A percentile compares a stretch with the other conserved stretches of the same genome.
Conservation (phyloP, 2,888 invertebrate genomes). For the Pristionchus maxplancki region DNA sequence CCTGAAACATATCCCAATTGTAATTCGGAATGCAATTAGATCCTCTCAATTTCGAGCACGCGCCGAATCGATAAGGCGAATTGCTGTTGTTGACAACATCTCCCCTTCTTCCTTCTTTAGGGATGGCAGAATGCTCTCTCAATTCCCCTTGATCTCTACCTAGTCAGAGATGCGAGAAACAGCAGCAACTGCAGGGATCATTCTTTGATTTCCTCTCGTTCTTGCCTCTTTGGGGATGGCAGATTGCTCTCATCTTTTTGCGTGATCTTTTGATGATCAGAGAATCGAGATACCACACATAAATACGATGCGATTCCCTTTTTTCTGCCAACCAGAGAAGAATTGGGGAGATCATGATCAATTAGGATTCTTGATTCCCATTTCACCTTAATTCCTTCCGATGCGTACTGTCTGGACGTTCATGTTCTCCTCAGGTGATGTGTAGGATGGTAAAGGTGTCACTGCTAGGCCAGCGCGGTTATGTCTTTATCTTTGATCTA, state of each 20-base stretch:
- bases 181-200: background rate
- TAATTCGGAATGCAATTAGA: background rate
- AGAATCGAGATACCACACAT: too few relatives aligned
- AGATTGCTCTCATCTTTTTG: background rate
- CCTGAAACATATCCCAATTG: background rate
- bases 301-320: too few relatives aligned
- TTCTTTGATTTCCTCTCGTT: too few relatives aligned
- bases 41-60: background rate
- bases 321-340: too few relatives aligned
- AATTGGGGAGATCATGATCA: too few relatives aligned
- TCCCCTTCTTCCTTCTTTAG: background rate
- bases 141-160: background rate
- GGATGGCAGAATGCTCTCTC: background rate
- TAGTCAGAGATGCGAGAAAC: background rate
- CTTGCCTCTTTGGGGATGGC: background rate
- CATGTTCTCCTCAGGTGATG: too few relatives aligned
- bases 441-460: too few relatives aligned
- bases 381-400: background rate
- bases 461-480: too few relatives aligned
- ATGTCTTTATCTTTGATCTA: too few relatives aligned
- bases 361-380: too few relatives aligned
- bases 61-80: background rate
- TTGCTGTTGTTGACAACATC: background rate
- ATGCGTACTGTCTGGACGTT: background rate
- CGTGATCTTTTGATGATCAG: background rate